Conservation (phyloP, 2,888 invertebrate genomes). For the Branchellion lobata region DNA sequence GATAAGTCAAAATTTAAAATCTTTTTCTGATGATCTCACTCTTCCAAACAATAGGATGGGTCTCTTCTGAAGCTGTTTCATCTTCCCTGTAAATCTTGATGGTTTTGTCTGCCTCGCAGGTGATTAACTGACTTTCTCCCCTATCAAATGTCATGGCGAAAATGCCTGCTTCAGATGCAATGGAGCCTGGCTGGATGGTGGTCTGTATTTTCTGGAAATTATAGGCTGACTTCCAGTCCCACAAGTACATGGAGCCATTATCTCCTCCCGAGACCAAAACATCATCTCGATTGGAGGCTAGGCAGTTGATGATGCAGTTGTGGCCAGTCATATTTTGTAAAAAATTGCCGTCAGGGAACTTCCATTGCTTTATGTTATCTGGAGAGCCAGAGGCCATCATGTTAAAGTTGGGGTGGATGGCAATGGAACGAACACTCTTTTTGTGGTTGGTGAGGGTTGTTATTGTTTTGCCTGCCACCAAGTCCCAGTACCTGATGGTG, state of each 20-base stretch:
- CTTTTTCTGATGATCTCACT: slow-evolving; percentile 73
- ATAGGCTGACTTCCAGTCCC: slow-evolving; percentile 99
- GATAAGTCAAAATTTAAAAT: too few relatives aligned
- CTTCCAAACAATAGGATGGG: slow-evolving; percentile 94
- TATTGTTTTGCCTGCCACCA: slow-evolving; percentile 89
- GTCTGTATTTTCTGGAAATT: slow-evolving; percentile 86
- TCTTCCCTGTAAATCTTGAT: slow-evolving; percentile 98
- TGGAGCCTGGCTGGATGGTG: slow-evolving; percentile 95
- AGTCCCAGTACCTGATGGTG: slow-evolving; percentile 93
- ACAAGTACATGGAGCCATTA: slow-evolving; percentile 92
- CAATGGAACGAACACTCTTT: slow-evolving; percentile 73
- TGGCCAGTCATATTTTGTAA: slow-evolving; percentile 95
- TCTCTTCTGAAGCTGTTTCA: slow-evolving; percentile 89
- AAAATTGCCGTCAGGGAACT: slow-evolving; percentile 94
- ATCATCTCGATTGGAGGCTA: slow-evolving; percentile 90
- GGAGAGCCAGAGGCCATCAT: slow-evolving; percentile 97
- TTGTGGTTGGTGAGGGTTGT: slow-evolving; percentile 97
- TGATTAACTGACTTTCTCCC: slow-evolving; percentile 89
- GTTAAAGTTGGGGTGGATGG: slow-evolving; percentile 68
- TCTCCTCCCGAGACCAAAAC: slow-evolving; percentile 97
- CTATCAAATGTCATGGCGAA: slow-evolving; percentile 93
- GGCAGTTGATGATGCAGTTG: slow-evolving; percentile 93
- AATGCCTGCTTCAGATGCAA: slow-evolving; percentile 97
- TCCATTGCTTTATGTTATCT: slow-evolving; percentile 99
- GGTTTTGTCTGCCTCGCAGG: slow-evolving; percentile 97